A percentile compares a stretch with the other conserved stretches of the same genome.
These are phyloP conservation scores for Torymus auratus DNA, from an alignment of 2,888 invertebrate species.

Conservation along the genomic window DNA sequence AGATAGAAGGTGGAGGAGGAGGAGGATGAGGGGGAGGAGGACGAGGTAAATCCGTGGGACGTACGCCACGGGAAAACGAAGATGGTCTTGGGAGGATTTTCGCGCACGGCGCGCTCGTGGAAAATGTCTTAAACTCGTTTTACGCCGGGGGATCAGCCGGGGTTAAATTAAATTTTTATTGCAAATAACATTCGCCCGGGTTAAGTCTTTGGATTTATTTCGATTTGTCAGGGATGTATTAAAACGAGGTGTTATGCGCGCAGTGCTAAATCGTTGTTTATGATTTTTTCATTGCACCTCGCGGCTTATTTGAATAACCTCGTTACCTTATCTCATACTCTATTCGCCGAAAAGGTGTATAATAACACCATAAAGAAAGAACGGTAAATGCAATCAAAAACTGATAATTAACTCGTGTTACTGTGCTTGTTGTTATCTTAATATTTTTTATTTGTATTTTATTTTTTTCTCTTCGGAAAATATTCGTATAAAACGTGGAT, in stretches of 20 bases:
- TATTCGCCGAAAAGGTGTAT: too few species aligned
- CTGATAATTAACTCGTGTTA: too few species aligned
- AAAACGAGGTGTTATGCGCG: background rate
- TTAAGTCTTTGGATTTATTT: constrained; percentile 7
- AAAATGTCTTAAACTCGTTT: constrained; percentile 45
- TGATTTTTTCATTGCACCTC: background rate
- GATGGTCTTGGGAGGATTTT: constrained; percentile 6
- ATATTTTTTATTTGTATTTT: too few species aligned
- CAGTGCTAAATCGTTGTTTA: background rate
- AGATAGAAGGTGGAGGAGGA: background rate
- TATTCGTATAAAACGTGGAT: too few species aligned
- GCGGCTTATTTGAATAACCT: too few species aligned
- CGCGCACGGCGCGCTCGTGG: background rate
- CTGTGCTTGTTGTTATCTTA: too few species aligned
- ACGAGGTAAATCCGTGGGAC: background rate
- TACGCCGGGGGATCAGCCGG: constrained; percentile 20
- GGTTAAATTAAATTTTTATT: constrained; percentile 37
- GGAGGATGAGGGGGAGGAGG: background rate
- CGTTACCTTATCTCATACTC: too few species aligned
- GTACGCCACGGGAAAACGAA: constrained; percentile 7
- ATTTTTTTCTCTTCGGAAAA: too few species aligned
- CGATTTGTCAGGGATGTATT: background rate
- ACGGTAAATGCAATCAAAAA: too few species aligned
- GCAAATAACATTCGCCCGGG: constrained; percentile 1
- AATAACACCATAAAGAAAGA: too few species aligned